phyloP scores from a whole-genome alignment of 2,797 vertebrate species.

The Denticeps clupeoides region DNA sequence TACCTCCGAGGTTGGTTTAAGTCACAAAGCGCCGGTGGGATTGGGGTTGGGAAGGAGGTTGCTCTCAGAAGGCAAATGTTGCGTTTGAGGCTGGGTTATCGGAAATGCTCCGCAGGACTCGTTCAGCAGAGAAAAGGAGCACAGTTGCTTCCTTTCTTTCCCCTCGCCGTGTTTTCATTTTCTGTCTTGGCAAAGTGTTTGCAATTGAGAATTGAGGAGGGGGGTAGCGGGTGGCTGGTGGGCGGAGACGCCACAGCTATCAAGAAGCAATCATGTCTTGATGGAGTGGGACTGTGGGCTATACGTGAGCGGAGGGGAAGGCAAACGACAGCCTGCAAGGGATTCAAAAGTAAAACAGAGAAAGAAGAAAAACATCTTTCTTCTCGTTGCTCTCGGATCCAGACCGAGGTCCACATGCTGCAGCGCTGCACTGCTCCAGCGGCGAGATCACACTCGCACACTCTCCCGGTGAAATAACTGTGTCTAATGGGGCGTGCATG shows the following conservation, averaged over 20 bases:
- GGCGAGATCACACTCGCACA: no score
- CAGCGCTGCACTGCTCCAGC: no score
- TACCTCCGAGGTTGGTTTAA: no score
- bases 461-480: no score
- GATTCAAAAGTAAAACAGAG: conserved; percentile 1
- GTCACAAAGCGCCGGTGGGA: conserved; percentile 4
- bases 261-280: conserved; percentile 54
- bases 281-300: conserved; percentile 41
- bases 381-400: no score
- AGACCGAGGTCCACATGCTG: no score
- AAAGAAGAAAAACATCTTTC: conserved; percentile 13
- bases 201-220: conserved; percentile 31
- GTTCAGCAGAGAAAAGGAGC: conserved; percentile 14
- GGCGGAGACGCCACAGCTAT: conserved; percentile 37
- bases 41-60: neutral
- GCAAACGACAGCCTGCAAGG: conserved; percentile 38
- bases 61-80: conserved; percentile 2
- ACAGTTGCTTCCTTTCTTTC: conserved; percentile 9
- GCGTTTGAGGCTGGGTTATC: conserved; percentile 8
- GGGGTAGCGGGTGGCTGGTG: conserved; percentile 18
- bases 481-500: no score
- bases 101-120: conserved; percentile 11
- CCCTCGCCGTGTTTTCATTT: conserved; percentile 23
- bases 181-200: conserved; percentile 43
- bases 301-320: conserved; percentile 38